These are phyloP conservation scores for Neoniphon sammara DNA, from an alignment of 2,797 vertebrate species.

Conservation along the genomic window DNA sequence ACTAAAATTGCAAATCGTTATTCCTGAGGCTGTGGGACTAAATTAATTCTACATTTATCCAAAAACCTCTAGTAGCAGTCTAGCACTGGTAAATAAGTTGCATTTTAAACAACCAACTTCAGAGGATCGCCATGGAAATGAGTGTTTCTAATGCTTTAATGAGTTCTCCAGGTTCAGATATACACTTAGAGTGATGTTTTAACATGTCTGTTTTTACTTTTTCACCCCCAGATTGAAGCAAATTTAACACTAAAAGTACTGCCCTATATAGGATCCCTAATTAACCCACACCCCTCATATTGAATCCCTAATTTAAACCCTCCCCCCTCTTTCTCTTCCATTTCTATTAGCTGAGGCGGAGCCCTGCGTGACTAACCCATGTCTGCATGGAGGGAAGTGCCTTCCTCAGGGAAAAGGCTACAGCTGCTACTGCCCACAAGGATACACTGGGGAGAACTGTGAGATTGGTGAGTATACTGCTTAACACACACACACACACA, in stretches of 20 bases:
- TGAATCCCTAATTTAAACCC: neutral
- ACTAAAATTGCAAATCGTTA: neutral
- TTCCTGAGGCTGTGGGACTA: neutral
- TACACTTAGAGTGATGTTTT: neutral
- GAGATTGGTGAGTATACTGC: conserved; percentile 89
- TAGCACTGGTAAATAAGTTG: neutral
- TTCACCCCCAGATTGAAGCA: conserved; percentile 20
- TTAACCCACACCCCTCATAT: conserved; percentile 21
- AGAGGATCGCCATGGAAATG: conserved; percentile 16
- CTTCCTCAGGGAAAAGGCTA: conserved; percentile 86
- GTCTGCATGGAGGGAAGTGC: conserved; percentile 92
- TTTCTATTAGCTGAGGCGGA: conserved; percentile 73
- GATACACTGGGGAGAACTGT: conserved; percentile 95
- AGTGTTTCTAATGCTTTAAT: conserved; percentile 7
- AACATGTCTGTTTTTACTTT: neutral
- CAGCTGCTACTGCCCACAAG: conserved; percentile 91
- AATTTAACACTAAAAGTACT: conserved; percentile 1
- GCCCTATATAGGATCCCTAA: conserved; percentile 26
- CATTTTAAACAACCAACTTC: conserved; percentile 13
- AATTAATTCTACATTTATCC: neutral
- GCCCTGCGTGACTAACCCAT: conserved; percentile 90
- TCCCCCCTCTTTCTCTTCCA: conserved; percentile 19
- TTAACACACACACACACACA: conserved; percentile 20
- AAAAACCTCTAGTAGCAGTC: no score
- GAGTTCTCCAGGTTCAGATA: neutral